Conservation (phyloP, 2,888 invertebrate genomes). For the Axea sp. region DNA sequence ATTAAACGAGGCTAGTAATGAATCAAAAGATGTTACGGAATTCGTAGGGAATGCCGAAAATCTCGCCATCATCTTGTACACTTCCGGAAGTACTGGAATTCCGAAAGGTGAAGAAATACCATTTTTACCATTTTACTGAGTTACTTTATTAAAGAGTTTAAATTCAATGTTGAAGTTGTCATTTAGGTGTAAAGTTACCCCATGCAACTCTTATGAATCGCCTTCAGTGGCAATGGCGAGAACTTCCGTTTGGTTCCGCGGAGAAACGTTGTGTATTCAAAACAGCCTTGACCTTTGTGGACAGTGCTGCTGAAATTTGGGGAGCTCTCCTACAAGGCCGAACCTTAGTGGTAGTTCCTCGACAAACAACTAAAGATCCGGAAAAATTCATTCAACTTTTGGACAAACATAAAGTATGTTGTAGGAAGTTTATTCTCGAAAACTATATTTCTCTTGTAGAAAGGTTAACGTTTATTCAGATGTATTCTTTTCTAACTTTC, state of each 20-base stretch:
- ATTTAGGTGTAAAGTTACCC: constrained; percentile 88
- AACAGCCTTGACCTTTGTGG: constrained; percentile 94
- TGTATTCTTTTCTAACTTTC: no score
- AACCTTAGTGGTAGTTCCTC: constrained; percentile 87
- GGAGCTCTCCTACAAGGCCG: constrained; percentile 87
- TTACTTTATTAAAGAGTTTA: no score
- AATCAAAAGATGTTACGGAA: constrained; percentile 78
- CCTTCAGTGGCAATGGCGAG: constrained; percentile 92
- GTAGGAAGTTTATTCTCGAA: no score
- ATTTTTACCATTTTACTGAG: no score
- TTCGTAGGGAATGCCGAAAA: constrained; percentile 79
- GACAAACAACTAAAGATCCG: constrained; percentile 87
- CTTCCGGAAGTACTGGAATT: constrained; percentile 93
- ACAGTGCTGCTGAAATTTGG: constrained; percentile 93
- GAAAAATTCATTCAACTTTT: constrained; percentile 86
- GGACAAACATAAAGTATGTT: constrained; percentile 85
- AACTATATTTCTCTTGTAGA: no score
- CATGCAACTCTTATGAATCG: constrained; percentile 90
- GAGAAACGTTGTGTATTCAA: constrained; percentile 91
- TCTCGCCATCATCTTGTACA: constrained; percentile 88
- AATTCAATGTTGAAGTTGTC: no score
- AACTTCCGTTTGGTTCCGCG: constrained; percentile 85
- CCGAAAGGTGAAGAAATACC: constrained; percentile 85
- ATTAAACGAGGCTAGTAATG: constrained; percentile 78
- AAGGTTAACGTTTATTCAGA: no score